These are phyloP conservation scores for Chrysolina americana DNA, from an alignment of 2,888 invertebrate species.

Conservation along the genomic window DNA sequence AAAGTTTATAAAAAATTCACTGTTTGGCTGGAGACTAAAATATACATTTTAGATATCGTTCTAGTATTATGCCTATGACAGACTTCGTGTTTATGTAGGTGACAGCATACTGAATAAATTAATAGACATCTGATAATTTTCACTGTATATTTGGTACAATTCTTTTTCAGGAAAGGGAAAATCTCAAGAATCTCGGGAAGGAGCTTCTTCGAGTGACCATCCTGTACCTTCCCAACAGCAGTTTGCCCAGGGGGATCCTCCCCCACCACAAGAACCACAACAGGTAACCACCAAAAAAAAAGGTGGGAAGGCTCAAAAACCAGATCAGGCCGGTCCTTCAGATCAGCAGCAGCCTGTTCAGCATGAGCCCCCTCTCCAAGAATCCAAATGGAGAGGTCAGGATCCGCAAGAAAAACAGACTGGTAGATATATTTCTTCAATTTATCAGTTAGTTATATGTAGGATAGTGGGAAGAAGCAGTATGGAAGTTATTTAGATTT, in stretches of 20 bases:
- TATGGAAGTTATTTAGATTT: background rate
- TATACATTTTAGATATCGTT: too few relatives aligned
- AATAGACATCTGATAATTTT: too few relatives aligned
- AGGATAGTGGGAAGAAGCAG: background rate
- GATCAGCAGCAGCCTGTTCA: background rate
- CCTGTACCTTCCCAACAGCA: background rate
- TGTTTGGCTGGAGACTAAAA: too few relatives aligned
- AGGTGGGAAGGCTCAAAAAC: too few relatives aligned
- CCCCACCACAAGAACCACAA: background rate
- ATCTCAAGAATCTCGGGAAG: background rate
- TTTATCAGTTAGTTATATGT: background rate
- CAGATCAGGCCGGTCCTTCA: too few relatives aligned
- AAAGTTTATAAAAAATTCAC: too few relatives aligned
- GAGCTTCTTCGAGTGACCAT: background rate
- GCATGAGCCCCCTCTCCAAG: constrained; percentile 7
- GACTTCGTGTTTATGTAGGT: too few relatives aligned
- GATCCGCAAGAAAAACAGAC: background rate
- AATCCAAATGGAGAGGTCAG: background rate
- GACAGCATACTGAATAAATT: too few relatives aligned
- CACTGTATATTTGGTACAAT: background rate
- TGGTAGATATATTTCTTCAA: background rate
- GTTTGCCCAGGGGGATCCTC: background rate
- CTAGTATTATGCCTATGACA: too few relatives aligned
- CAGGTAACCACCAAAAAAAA: too few relatives aligned
- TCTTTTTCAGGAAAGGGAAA: constrained; percentile 3